Percentiles rank a stretch among this genome's conserved stretches.
phyloP scores from a whole-genome alignment of 2,113 vertebrate species.

The Podocnemis expansa region DNA sequence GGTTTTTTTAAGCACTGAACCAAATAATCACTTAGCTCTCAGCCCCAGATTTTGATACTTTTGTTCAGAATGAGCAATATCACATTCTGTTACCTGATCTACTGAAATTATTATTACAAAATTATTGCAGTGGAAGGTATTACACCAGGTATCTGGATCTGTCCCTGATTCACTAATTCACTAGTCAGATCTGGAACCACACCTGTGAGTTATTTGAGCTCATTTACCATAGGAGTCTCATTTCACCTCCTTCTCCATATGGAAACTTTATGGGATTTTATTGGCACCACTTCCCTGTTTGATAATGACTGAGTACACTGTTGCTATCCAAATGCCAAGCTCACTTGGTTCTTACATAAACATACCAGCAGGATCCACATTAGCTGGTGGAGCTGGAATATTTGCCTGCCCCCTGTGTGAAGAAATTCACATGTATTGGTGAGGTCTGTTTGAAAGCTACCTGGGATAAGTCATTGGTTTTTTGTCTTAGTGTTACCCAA shows the following conservation, averaged over 20 bases:
- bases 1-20: neutral
- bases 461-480: slow-evolving; percentile 29
- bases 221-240: neutral
- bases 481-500: slow-evolving; percentile 37
- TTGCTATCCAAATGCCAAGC: slow-evolving; percentile 10
- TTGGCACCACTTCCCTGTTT: slow-evolving; percentile 23
- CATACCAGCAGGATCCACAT: slow-evolving; percentile 55
- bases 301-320: slow-evolving; percentile 27
- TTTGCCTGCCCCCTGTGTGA: slow-evolving; percentile 17
- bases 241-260: slow-evolving; percentile 21
- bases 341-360: slow-evolving; percentile 45
- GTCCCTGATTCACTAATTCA: neutral
- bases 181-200: neutral
- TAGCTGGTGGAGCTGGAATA: slow-evolving; percentile 53
- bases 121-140: neutral
- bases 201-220: neutral
- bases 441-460: slow-evolving; percentile 67
- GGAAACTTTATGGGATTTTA: neutral
- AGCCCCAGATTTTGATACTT: neutral
- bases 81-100: neutral
- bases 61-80: neutral
- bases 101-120: neutral
- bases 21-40: neutral
- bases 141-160: neutral
- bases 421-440: slow-evolving; percentile 51